Evolutionary conservation across 2,113 vertebrate genomes (phyloP), one percentile per base, ranked within the genome.

Genomic region (Caranx ignobilis): DNA sequence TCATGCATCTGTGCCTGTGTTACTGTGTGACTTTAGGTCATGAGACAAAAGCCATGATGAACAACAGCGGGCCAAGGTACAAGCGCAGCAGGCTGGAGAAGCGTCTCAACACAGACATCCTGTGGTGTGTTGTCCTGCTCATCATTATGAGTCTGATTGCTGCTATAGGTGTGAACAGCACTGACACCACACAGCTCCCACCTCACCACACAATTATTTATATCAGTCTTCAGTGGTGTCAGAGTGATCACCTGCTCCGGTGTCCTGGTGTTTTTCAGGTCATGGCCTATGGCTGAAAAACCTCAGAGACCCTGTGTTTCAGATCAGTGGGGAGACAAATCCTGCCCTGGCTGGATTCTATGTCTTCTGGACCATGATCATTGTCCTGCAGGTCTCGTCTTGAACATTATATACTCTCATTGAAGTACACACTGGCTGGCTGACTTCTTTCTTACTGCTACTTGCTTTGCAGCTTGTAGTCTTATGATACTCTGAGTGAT

Each of bases 21-120:
- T 56, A 0, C 57, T 73, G 18, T 68, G 41, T 63, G 9, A 35
- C 62, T 18, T 18, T 71, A 99, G 98, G 98, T 75, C 98, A 99
- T 89, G 98, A 99, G 92, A 99, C 98, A 66, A 99, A 99, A 95
- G 96, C 97, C 7, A 97, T 99, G 97, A 95, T 99, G 93, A 99
- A 99, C 93, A 98, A 98, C 89, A 96, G 93, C 0, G 97, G 97
- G 0, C 96, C 96, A 0, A 93, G 96, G 69, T 97, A 97, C 56
- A 99, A 99, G 39, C 94, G 96, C 62, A 99, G 98, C 88, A 95
- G 95, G 85, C 87, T 99, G 89, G 98, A 99, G 89, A 95, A 94
- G 75, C 94, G 85, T 75, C 94, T 98, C 37, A 99, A 99, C 77
- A 83, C 87, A 1, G 96, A 98, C 45, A 89, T 99, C 74, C 87